Base-by-base conservation (phyloP, 2,797 vertebrate genomes). In the Aulostomus chinensis region DNA sequence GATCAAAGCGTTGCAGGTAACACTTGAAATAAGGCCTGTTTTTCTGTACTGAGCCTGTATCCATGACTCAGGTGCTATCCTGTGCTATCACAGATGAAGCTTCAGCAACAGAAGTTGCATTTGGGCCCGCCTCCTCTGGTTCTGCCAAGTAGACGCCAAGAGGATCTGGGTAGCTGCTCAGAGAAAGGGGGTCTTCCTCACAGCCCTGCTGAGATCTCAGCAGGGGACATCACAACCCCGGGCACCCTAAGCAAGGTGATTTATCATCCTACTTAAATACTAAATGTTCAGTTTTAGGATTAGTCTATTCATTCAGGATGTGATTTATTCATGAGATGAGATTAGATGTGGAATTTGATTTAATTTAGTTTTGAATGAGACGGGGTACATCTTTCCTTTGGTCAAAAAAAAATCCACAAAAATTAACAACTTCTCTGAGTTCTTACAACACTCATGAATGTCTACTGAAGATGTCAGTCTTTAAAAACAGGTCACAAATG, bases 1-100 rank as follows among this genome's bases (percentile, higher is more conserved):
- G 49, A 95, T 99, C 64, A 94, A 91, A 89, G 89, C 92, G 61
- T 85, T 99, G 45, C 96, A 98, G 94, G 96, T 97, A 49, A 5
- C 21, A 13, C 38, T 38, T 52, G 34, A 9, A 18, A 37, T 10
- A 21, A 0, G 1, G 3, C 0, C 2, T 16, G 9, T 46, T 8
- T 25, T 16, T 2, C 6, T 3, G n/a, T 4, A 31, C 11, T 7
- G 5, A 12, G 12, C 7, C 10, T 7, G 2, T 5, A 40, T 3
- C 13, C 7, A 4, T 12, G n/a, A 11, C 25, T 49, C 6, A 21
- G 5, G 11, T n/a, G n/a, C 12, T 30, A 12, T 56, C 10, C 22
- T 61, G 1, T 60, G 25, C 11, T 54, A 0, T 68, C n/a, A 37
- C 58, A 99, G 96, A n/a, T 93, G 59, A 96, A 96, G 73, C 93